Evolutionary conservation across 2,888 invertebrate species (phyloP).

Genomic region (Baccha elongata): DNA sequence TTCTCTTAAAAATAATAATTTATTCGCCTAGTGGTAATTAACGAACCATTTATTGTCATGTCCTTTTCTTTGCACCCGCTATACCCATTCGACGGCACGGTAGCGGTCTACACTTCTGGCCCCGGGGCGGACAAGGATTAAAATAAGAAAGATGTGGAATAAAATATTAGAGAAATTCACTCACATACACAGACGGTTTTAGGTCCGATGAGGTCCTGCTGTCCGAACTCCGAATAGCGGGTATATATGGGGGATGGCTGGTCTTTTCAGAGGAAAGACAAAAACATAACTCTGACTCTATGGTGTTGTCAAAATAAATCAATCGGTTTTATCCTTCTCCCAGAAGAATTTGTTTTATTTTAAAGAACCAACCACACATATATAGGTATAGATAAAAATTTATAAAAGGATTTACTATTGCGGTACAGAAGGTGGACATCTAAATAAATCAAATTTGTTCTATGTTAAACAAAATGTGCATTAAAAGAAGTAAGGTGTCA

Average conservation of each 20-base stretch:
- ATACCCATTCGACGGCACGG: background rate
- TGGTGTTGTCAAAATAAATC: conserved; percentile 81
- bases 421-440: conserved; percentile 51
- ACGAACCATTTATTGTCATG: conserved; percentile 72
- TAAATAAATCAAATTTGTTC: conserved; percentile 57
- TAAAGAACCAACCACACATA: conserved; percentile 17
- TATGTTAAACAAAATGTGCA: conserved; percentile 25
- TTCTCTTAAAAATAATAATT: conserved; percentile 65
- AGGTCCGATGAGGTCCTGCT: conserved; percentile 44
- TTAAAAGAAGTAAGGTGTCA: too few species aligned
- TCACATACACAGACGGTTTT: conserved; percentile 22
- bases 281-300: conserved; percentile 69
- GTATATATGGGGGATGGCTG: background rate
- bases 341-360: conserved; percentile 59
- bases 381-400: conserved; percentile 18
- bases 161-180: conserved; percentile 77
- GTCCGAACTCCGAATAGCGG: conserved; percentile 10
- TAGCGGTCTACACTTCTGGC: conserved; percentile 56
- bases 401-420: conserved; percentile 60
- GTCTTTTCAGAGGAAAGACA: conserved; percentile 50
- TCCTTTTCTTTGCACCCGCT: conserved; percentile 31
- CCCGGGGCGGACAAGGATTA: conserved; percentile 78
- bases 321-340: conserved; percentile 80
- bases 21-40: conserved; percentile 73
- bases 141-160: conserved; percentile 81